Percentiles rank a stretch among this genome's conserved stretches.
Conservation (phyloP, 2,888 invertebrate species). For the Lochmaea crataegi region DNA sequence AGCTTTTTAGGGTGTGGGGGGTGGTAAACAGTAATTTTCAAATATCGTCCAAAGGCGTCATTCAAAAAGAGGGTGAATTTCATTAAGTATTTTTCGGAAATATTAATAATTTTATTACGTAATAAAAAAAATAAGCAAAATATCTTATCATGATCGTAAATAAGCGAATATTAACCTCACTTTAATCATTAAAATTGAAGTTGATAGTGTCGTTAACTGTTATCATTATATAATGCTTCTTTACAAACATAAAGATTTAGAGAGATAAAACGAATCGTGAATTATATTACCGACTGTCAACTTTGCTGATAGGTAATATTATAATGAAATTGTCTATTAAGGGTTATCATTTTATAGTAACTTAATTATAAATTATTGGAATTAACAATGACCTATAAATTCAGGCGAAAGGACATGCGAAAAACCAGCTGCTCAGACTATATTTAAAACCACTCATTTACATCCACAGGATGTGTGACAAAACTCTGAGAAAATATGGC, state of each 20-base stretch:
- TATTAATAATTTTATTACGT: background rate
- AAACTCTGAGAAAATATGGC: slow-evolving; percentile 18
- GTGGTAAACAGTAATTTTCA: slow-evolving; percentile 11
- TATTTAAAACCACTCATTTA: background rate
- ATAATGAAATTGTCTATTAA: too few species aligned
- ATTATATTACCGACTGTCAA: background rate
- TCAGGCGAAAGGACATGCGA: too few species aligned
- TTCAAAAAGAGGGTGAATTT: background rate
- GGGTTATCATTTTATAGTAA: too few species aligned
- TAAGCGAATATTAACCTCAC: background rate
- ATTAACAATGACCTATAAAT: too few species aligned
- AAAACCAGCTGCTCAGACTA: background rate
- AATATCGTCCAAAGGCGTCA: slow-evolving; percentile 10
- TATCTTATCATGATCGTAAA: background rate
- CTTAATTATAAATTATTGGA: too few species aligned
- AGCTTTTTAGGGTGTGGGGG: slow-evolving; percentile 1
- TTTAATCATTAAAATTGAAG: slow-evolving; percentile 5
- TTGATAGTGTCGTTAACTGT: background rate
- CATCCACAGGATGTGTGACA: slow-evolving; percentile 23
- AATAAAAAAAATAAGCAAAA: background rate
- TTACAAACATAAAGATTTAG: background rate
- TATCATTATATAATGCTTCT: background rate
- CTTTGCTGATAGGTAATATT: background rate
- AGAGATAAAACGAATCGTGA: background rate
- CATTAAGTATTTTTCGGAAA: too few species aligned